A percentile compares a stretch with the other conserved stretches of the same genome.
These are phyloP conservation scores for Bombylius discolor DNA, from an alignment of 2,888 invertebrate species.

Conservation along the genomic window DNA sequence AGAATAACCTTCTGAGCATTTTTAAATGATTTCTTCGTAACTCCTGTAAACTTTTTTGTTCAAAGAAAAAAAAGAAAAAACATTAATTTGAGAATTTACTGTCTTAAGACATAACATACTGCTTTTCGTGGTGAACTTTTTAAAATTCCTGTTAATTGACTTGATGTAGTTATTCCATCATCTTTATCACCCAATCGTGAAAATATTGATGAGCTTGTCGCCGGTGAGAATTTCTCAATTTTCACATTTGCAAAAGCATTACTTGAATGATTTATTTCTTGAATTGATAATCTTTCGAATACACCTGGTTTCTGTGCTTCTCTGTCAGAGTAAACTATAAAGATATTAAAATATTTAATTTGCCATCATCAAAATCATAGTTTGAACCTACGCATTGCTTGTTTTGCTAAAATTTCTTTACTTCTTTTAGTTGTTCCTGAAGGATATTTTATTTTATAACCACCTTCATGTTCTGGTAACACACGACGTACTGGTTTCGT, in stretches of 20 bases:
- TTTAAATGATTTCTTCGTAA: conserved; percentile 4
- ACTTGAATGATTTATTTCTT: conserved; percentile 6
- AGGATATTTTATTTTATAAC: conserved; percentile 43
- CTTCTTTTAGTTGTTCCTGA: conserved; percentile 40
- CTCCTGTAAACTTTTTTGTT: not conserved
- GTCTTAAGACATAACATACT: no score
- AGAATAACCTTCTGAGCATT: conserved; percentile 31
- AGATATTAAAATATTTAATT: not conserved
- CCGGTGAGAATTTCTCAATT: conserved; percentile 14
- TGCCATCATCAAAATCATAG: not conserved
- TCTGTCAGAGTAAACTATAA: conserved; percentile 29
- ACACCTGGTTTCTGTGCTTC: conserved; percentile 25
- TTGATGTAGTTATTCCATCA: conserved; percentile 3
- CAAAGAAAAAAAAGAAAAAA: no score
- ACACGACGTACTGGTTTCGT: conserved; percentile 31
- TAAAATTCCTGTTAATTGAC: conserved; percentile 27
- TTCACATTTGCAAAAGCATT: conserved; percentile 6
- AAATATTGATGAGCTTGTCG: conserved; percentile 28
- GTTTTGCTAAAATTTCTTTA: conserved; percentile 36
- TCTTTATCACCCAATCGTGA: conserved; percentile 30
- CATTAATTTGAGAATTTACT: no score
- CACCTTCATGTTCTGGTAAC: conserved; percentile 42
- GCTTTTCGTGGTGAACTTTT: conserved; percentile 21
- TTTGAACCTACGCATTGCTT: conserved; percentile 26
- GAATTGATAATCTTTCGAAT: conserved; percentile 26